Conservation (phyloP, 2,797 vertebrate species). For the Oreochromis mossambicus region DNA sequence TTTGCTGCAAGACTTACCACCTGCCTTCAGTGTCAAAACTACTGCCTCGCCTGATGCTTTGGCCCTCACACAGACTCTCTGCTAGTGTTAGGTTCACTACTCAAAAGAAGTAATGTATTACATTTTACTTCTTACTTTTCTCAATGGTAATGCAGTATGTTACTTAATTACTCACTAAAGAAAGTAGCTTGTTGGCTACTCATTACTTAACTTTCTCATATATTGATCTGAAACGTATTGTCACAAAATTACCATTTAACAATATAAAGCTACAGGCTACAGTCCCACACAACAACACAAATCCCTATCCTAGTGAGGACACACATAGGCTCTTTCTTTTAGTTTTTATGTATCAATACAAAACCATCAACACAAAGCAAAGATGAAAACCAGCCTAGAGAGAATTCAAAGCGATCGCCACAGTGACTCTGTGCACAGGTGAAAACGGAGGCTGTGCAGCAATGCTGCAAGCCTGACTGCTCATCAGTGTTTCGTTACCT, state of each 20-base stretch:
- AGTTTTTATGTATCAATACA: not conserved
- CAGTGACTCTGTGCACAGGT: not conserved
- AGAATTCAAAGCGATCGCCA: not conserved
- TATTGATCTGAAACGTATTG: accelerated
- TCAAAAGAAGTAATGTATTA: not conserved
- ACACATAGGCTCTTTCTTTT: not conserved
- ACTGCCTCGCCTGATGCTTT: not conserved
- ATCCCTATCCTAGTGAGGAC: not conserved
- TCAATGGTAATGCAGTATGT: not conserved
- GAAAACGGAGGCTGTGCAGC: not conserved
- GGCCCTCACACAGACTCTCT: not conserved
- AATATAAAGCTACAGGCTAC: not conserved
- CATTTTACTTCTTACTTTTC: not conserved
- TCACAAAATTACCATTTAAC: not conserved
- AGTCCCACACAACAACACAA: not conserved
- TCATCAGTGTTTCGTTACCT: not conserved
- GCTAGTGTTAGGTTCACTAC: not conserved
- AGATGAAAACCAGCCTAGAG: not conserved
- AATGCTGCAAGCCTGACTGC: not conserved
- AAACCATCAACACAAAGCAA: not conserved
- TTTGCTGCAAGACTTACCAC: not conserved
- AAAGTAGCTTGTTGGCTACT: not conserved
- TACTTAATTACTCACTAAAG: not conserved
- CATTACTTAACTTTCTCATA: not conserved
- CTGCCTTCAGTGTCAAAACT: not conserved